phyloP scores from a whole-genome alignment of 2,888 invertebrate species.

The Iphiclides podalirius region DNA sequence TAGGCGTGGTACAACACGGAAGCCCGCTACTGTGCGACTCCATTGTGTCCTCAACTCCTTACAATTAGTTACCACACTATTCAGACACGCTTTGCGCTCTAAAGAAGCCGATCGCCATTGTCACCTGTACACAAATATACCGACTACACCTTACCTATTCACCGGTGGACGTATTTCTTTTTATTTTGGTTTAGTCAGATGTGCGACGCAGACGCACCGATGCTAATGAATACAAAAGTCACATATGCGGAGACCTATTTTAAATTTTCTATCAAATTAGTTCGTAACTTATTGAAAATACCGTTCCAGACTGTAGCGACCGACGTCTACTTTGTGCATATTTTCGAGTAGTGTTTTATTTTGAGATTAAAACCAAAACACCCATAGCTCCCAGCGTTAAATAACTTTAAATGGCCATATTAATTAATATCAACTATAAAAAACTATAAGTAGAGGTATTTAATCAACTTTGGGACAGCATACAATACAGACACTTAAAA shows the following conservation, averaged over 20 bases:
- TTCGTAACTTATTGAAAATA: no score
- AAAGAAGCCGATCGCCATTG: constrained; percentile 57
- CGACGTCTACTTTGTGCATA: no score
- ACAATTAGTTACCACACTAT: constrained; percentile 63
- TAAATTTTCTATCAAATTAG: background rate
- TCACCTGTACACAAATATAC: constrained; percentile 47
- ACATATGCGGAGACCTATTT: background rate
- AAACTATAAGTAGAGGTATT: no score
- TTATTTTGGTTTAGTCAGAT: constrained; percentile 23
- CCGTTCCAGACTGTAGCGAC: no score
- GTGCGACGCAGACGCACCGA: constrained; percentile 7
- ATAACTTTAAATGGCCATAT: no score
- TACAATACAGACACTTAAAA: no score
- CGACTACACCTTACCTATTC: constrained; percentile 25
- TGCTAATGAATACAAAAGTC: constrained; percentile 13
- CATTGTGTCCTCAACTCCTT: constrained; percentile 52
- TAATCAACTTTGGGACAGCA: no score
- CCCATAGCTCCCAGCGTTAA: no score
- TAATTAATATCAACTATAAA: no score
- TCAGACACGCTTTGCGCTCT: constrained; percentile 54
- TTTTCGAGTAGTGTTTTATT: no score
- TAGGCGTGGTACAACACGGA: constrained; percentile 50
- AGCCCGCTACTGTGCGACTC: constrained; percentile 73
- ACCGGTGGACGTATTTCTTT: constrained; percentile 21
- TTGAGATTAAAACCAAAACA: no score